These are phyloP conservation scores for Helarctos malayanus DNA, from an alignment of 2,797 vertebrate species.

Conservation along the genomic window DNA sequence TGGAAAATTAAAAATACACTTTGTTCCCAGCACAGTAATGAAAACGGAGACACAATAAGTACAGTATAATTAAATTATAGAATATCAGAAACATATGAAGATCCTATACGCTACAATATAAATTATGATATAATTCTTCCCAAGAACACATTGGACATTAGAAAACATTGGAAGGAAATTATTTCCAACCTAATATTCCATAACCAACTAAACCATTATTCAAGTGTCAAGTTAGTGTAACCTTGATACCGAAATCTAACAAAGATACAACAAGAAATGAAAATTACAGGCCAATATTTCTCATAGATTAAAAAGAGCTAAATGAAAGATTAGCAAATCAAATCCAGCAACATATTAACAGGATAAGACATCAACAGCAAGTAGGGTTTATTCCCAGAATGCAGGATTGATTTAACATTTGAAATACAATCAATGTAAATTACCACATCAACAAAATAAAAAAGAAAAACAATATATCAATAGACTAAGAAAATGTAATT, in stretches of 20 bases:
- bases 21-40: neutral
- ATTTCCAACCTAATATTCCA: neutral
- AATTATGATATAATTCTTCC: neutral
- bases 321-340: conserved; percentile 29
- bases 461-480: neutral
- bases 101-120: neutral
- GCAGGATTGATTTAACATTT: neutral
- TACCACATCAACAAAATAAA: neutral
- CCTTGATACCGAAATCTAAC: neutral
- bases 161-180: neutral
- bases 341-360: neutral
- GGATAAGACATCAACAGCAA: neutral
- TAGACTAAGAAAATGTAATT: neutral
- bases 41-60: neutral
- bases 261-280: neutral
- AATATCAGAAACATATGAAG: neutral
- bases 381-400: conserved; percentile 2
- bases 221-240: neutral
- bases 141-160: neutral
- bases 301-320: conserved; percentile 25
- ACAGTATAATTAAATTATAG: neutral
- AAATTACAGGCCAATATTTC: neutral
- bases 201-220: conserved; percentile 23
- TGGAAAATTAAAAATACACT: neutral
- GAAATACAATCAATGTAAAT: neutral